phyloP scores from a whole-genome alignment of 2,113 vertebrate genomes.

The Syngnathus floridae region DNA sequence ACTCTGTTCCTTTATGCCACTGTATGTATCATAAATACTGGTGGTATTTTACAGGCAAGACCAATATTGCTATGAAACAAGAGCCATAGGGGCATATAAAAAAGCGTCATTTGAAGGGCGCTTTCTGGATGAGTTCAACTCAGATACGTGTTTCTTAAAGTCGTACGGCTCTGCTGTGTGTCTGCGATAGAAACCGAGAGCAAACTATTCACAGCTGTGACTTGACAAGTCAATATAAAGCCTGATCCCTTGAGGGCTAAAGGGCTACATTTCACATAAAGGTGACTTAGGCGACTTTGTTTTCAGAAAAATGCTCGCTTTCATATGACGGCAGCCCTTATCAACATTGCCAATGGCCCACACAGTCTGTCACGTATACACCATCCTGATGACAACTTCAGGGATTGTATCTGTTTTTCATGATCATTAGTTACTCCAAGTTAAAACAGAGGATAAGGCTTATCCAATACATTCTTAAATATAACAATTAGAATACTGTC shows the following conservation, averaged over 20 bases:
- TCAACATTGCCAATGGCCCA: constrained; percentile 49
- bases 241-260: constrained; percentile 6
- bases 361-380: constrained; percentile 51
- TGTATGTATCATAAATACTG: background rate
- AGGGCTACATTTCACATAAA: background rate
- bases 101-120: constrained; percentile 58
- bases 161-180: background rate
- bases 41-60: constrained; percentile 33
- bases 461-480: background rate
- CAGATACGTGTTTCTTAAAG: background rate
- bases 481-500: too few relatives aligned
- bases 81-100: constrained; percentile 43
- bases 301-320: constrained; percentile 54
- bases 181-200: background rate
- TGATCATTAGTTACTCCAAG: background rate
- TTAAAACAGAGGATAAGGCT: background rate
- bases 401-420: background rate
- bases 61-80: constrained; percentile 36
- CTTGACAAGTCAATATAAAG: constrained; percentile 4
- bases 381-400: constrained; percentile 9
- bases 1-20: constrained; percentile 1
- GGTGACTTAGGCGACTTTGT: constrained; percentile 40
- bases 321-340: constrained; percentile 48
- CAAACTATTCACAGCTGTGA: background rate
- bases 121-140: constrained; percentile 2